A percentile compares a stretch with the other conserved stretches of the same genome.
Evolutionary conservation across 1,140 invertebrate genomes (phyloP).

Genomic region (Melanaphis sacchari): DNA sequence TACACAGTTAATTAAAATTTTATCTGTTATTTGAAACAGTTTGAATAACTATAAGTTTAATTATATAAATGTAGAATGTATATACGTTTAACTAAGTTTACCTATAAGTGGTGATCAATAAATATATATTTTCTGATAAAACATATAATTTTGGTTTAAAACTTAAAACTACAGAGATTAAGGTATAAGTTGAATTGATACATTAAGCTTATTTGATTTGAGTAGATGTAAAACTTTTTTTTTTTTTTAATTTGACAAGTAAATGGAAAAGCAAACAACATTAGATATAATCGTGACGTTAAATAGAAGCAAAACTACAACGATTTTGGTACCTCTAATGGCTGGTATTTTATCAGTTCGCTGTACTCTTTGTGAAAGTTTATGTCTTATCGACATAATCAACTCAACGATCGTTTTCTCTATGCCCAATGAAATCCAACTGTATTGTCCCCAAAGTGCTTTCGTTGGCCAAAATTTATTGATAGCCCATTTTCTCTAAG

Average conservation of each 20-base stretch:
- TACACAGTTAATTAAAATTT: background rate
- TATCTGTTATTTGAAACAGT: background rate
- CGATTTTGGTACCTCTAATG: constrained; percentile 23
- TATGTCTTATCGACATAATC: constrained; percentile 46
- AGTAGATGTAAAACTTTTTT: background rate
- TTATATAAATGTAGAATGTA: no score
- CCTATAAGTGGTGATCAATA: no score
- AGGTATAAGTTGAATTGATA: background rate
- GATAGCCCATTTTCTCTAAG: constrained; percentile 49
- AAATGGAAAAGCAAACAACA: background rate
- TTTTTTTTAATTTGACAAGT: background rate
- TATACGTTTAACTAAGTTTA: no score
- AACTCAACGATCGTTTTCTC: constrained; percentile 44
- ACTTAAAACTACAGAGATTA: background rate
- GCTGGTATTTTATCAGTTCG: constrained; percentile 35
- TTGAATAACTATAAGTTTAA: background rate
- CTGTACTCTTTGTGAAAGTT: constrained; percentile 10
- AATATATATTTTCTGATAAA: no score
- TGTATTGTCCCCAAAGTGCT: constrained; percentile 40
- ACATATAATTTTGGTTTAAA: background rate
- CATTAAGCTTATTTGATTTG: background rate
- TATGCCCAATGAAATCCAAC: background rate
- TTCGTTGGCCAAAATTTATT: constrained; percentile 50
- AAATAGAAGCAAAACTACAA: constrained; percentile 6
- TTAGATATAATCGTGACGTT: constrained; percentile 8